phyloP scores from a whole-genome alignment of 2,113 vertebrate species.

The Buteo buteo region DNA sequence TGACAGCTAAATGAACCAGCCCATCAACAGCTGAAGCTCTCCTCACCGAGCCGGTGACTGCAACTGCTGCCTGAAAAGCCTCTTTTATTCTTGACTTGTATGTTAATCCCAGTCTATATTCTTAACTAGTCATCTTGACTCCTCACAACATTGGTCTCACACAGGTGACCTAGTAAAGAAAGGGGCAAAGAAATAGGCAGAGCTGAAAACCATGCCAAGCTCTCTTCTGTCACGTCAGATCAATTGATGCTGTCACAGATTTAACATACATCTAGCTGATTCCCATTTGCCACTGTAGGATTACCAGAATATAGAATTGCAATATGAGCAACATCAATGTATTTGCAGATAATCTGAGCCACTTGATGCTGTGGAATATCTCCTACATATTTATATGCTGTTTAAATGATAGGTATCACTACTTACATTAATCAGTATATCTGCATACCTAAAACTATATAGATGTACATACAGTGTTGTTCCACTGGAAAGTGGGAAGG shows the following conservation, averaged over 20 bases:
- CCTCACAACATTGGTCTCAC: neutral
- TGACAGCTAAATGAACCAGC: neutral
- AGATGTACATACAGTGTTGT: neutral
- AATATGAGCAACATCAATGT: neutral
- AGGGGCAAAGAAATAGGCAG: neutral
- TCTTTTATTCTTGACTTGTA: neutral
- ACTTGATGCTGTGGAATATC: neutral
- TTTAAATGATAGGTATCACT: neutral
- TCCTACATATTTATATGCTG: neutral
- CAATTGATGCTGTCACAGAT: neutral
- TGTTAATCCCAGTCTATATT: neutral
- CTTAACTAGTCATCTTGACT: neutral
- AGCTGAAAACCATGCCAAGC: neutral
- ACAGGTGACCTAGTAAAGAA: neutral
- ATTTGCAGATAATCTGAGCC: neutral
- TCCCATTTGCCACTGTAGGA: neutral
- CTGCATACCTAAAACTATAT: neutral
- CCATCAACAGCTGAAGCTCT: neutral
- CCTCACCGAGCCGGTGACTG: neutral
- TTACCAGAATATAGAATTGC: neutral
- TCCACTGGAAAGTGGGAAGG: neutral
- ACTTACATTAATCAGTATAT: neutral
- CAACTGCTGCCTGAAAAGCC: neutral
- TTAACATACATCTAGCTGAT: neutral
- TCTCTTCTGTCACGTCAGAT: neutral